Base-by-base conservation (phyloP, 2,113 vertebrate species). In the Scomber japonicus region DNA sequence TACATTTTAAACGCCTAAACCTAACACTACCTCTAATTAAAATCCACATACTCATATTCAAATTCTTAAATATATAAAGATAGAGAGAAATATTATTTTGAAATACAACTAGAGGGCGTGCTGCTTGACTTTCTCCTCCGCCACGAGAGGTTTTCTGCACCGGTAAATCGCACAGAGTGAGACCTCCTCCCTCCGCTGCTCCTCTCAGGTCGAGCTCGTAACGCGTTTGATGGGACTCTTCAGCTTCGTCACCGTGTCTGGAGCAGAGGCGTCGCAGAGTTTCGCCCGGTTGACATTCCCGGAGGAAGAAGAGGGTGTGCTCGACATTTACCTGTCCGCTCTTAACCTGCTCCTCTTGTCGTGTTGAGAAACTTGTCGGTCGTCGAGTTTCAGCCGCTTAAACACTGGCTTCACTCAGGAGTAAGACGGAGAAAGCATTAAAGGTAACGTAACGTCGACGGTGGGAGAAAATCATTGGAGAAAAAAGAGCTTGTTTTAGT, bases 301-400 rank as follows among this genome's bases (percentile, higher is more conserved):
- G 27, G 30, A 71, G 69, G 78, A 83, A 83, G 78, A 79, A 57
- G 83, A 90, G 86, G 89, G 92, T 90, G 94, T 94, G 91, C 70
- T 63, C 63, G 44, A 46, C 19, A 40, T 74, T 80, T 92, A 94
- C 93, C 93, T 94, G 92, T 48, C 3, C 55, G 1, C 31, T 31
- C 48, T 73, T 55, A 88, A 88, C 84, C 84, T 88, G 88, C 13
- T 21, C 55, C 12, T 40, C 17, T n/a, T 19, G 19, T 53, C 9
- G 27, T 57, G 8, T 24, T 11, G 40, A 16, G 11, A 49, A 51
- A 51, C 70, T 49, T 59, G 69, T 78, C 48, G 35, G 49, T 21
- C 80, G 80, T 79, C 79, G 78, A 85, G 2, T 70, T 68, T 54
- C 45, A 24, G 16, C 53, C 12, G 35, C 24, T 30, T 14, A 51